A percentile compares a stretch with the other conserved stretches of the same genome.
Conservation (phyloP, 2,797 vertebrate genomes). For the Hafferia zeledoni region DNA sequence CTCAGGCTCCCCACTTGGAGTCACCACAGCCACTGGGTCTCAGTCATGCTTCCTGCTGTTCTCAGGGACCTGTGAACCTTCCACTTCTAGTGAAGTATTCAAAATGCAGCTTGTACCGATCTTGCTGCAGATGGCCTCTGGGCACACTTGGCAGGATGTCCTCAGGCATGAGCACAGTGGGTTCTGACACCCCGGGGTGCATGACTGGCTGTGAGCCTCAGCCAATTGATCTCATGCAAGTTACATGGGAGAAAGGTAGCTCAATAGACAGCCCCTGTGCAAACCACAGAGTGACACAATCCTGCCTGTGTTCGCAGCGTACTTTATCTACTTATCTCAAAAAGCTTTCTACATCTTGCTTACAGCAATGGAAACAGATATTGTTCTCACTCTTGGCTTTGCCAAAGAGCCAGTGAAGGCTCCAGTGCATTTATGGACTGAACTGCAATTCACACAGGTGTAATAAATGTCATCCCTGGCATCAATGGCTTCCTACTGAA, state of each 20-base stretch:
- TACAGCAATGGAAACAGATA: background rate
- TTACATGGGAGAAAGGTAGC: background rate
- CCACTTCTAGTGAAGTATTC: background rate
- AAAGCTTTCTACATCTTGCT: background rate
- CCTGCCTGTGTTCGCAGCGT: background rate
- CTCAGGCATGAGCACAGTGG: background rate
- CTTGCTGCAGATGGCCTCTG: background rate
- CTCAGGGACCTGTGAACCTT: background rate
- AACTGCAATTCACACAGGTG: background rate
- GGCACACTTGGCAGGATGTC: background rate
- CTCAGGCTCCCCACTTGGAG: background rate
- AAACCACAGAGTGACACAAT: background rate
- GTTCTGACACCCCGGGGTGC: background rate
- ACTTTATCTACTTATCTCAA: background rate
- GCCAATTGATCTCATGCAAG: background rate
- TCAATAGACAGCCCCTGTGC: background rate
- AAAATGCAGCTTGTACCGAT: background rate
- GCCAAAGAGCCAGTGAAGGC: background rate
- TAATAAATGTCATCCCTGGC: background rate
- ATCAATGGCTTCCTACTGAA: background rate
- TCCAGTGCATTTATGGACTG: background rate
- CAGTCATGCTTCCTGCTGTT: background rate
- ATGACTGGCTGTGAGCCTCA: background rate
- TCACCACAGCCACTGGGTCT: background rate
- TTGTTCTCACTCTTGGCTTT: background rate